Evolutionary conservation across 2,797 vertebrate genomes (phyloP), one percentile per base, ranked within the genome.

Genomic region (Mycteria americana): DNA sequence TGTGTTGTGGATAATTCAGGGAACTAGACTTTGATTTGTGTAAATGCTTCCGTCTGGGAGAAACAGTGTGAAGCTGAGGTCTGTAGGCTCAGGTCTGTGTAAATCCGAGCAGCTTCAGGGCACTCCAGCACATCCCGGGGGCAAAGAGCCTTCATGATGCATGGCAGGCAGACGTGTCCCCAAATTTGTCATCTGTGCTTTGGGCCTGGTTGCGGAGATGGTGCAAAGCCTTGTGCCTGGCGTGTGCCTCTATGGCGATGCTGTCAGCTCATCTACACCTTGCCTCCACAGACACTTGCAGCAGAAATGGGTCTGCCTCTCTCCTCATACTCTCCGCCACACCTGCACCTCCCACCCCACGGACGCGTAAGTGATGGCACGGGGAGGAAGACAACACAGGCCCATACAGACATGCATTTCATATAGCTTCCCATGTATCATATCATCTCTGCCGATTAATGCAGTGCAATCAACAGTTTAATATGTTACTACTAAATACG

Each of bases 401-500:
- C 78, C 89, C 72, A 1, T 18, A 2, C 27, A 48, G 39, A 7
- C 54, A 18, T 13, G 17, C 30, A 30, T 13, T 77, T 88, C 77
- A 2, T 3, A 23, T 1, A 84, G 53, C 79, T 80, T 62, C 91
- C 46, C 60, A 3, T 16, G 60, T 39, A 56, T n/a, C 28, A 3
- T 8, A 27, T 18, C 24, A 16, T 14, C 80, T 75, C 86, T 85
- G 85, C 89, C 82, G 86, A 94, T 88, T 93, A 95, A 91, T 13
- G 60, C 84, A 28, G 43, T 1, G 92, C 95, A 97, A 97, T 97
- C 97, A 97, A 84, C 83, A 97, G 93, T 97, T 97, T 97, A 97
- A 94, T 95, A 93, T 96, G 97, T 98, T 97, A 97, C 94, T 79
- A 90, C 96, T 95, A 97, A 97, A 98, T 97, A 97, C 85, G 50